phyloP scores from a whole-genome alignment of 2,797 vertebrate genomes.

The Artibeus jamaicensis region DNA sequence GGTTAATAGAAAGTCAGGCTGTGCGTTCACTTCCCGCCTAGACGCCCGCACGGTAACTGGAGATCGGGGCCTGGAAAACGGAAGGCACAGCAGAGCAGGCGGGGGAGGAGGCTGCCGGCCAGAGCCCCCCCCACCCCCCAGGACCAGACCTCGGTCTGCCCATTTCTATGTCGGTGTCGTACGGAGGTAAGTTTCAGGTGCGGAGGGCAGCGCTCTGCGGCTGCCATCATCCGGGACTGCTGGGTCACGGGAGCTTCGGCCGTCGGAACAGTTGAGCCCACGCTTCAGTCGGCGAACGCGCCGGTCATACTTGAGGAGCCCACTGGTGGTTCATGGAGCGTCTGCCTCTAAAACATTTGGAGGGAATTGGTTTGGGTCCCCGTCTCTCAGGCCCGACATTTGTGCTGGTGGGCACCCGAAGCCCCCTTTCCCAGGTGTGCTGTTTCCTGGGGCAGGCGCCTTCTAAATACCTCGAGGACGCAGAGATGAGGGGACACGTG shows the following conservation, averaged over 20 bases:
- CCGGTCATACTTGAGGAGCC: accelerated
- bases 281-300: accelerated
- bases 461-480: accelerated
- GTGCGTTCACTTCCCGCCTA: constrained; percentile 71
- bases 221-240: too few species aligned
- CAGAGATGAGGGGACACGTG: not conserved
- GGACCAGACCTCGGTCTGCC: constrained; percentile 44
- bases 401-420: accelerated
- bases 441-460: not conserved
- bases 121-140: not conserved
- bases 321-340: accelerated
- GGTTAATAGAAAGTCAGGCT: constrained; percentile 82
- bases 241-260: too few species aligned
- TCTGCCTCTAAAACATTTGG: not conserved
- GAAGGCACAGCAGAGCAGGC: not conserved
- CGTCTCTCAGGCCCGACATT: accelerated
- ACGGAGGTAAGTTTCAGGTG: constrained; percentile 53
- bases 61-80: constrained; percentile 76
- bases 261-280: not conserved
- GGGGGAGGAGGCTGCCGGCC: constrained; percentile 39
- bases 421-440: not conserved
- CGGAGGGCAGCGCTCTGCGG: not conserved
- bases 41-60: constrained; percentile 15
- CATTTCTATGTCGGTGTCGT: constrained; percentile 85
- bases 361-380: accelerated